Base-by-base conservation (phyloP, 2,888 invertebrate species). In the Diaperis boleti region DNA sequence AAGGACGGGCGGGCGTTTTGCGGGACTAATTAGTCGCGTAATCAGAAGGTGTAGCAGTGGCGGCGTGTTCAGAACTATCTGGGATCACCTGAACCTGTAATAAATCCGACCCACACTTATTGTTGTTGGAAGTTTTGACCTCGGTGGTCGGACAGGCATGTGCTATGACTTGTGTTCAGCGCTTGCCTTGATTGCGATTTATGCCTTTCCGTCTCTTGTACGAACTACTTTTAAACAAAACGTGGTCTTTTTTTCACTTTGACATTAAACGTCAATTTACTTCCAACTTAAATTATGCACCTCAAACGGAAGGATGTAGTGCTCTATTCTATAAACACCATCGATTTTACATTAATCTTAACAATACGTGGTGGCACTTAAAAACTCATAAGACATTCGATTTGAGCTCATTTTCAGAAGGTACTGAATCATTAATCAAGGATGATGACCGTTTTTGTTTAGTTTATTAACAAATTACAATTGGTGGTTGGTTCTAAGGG, bases 51-150 rank as follows among this genome's bases (percentile, higher is more conserved):
- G 61, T 33, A 54, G 45, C 42, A 39, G 60, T 52, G 52, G 60
- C 60, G 52, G 59, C 50, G 52, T 44, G 59, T 50, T 59, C 44
- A 44, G 22, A 55, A 26, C 47, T 63, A 59, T 63, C 63, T 59
- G 45, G 55, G 68, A 70, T 71, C 69, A 62, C 65, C 69, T 31
- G 69, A 69, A 69, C 67, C 67, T 64, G 73, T 66, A 66, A 75
- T 76, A 76, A 75, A 75, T 76, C 66, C 74, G 72, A 71, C 74
- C 76, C 72, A 74, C 75, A 72, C 73, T 73, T 72, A 72, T 73
- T 76, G 74, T 72, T 70, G 70, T 59, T 71, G 70, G 68, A 66
- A 69, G 72, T 72, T 72, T 72, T 68, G 71, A 70, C 72, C 70
- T 67, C 68, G 65, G 66, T 63, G 64, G 70, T 66, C 69, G 69